Base-by-base conservation (phyloP, 2,888 invertebrate genomes). In the Drosophila anomelani region DNA sequence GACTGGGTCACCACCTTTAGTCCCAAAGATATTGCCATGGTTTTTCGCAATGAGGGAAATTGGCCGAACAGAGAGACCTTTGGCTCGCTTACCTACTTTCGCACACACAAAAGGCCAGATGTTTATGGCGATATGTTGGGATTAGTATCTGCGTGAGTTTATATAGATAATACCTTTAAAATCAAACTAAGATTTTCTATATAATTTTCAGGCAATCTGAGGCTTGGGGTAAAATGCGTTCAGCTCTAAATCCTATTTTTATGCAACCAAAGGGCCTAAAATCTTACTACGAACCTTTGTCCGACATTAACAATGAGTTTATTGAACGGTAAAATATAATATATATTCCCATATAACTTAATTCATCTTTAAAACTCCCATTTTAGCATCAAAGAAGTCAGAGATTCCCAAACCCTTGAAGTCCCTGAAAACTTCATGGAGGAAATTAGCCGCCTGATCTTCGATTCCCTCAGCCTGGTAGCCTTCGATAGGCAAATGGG, bases 231-330 rank as follows among this genome's bases (percentile, higher is more conserved):
- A 78, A 79, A 12, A 41, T 87, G 23, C 80, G 84, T 0, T 76
- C 88, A 6, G 95, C 94, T 76, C 94, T 95, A 0, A 95, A 95
- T 89, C 95, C 94, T 59, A 93, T 94, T 34, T 93, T 96, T 91
- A 92, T 96, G 91, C 93, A 94, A 80, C 94, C 95, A 0, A 94
- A 94, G 81, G 86, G 93, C 8, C 91, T 94, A 0, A 94, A 93
- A 84, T 87, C 93, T 13, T 94, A 94, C 55, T 90, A 93, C 9
- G 91, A 93, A 9, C 92, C 91, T 0, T 89, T 94, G 46, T 85
- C 80, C 10, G 56, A 78, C 7, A 80, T 85, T 1, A 85, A 86
- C 46, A 93, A 93, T 71, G 92, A 93, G 70, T 93, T 94, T 41
- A 77, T 85, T 17, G 81, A 86, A 7, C 74, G 88, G 88, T 85